Conservation (phyloP, 2,888 invertebrate genomes). For the Microctonus brassicae region DNA sequence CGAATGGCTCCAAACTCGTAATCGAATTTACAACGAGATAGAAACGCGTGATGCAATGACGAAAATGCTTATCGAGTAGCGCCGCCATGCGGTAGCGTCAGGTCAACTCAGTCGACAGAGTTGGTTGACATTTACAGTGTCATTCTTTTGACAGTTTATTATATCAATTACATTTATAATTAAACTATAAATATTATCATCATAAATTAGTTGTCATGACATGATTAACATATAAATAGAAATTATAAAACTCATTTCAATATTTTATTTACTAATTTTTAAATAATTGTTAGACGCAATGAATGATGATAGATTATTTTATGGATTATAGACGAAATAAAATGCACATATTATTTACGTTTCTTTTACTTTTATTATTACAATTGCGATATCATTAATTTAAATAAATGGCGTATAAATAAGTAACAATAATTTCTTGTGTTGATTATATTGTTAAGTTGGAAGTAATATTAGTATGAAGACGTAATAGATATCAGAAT, state of each 20-base stretch:
- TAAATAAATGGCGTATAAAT: too few relatives aligned
- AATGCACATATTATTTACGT: too few relatives aligned
- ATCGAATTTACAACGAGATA: slow-evolving; percentile 41
- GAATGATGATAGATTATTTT: too few relatives aligned
- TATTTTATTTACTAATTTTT: neutral
- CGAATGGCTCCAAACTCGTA: slow-evolving; percentile 37
- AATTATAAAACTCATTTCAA: neutral
- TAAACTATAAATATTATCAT: neutral
- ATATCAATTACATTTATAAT: neutral
- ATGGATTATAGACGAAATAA: too few relatives aligned
- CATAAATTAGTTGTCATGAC: neutral
- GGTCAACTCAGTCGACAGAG: neutral
- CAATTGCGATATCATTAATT: too few relatives aligned
- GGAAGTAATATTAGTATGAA: too few relatives aligned
- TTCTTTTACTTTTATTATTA: too few relatives aligned
- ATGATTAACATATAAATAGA: neutral
- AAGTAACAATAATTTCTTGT: too few relatives aligned
- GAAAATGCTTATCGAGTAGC: neutral
- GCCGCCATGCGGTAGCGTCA: neutral
- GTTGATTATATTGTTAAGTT: too few relatives aligned
- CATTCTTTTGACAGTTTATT: neutral
- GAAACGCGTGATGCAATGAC: neutral
- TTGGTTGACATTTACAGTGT: neutral
- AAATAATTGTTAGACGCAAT: too few relatives aligned
- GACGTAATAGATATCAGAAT: too few relatives aligned